A percentile compares a stretch with the other conserved stretches of the same genome.
These are phyloP conservation scores for Hypsibius dujardini DNA, from an alignment of 1,140 invertebrate species.

Conservation along the genomic window DNA sequence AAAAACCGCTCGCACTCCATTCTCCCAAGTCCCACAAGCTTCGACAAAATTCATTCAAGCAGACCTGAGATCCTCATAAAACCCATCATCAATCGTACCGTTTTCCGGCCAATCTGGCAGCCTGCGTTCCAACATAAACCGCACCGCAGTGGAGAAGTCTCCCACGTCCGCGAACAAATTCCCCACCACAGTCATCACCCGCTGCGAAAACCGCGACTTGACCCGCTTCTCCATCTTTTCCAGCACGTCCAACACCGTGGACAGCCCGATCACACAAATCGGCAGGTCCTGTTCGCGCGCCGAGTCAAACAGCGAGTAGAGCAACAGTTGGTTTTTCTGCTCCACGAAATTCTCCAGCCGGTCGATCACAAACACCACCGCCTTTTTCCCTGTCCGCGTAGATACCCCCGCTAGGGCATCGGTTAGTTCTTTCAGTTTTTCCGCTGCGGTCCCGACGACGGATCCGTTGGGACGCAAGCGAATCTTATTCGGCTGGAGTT, in stretches of 20 bases:
- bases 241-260: not conserved
- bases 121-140: not conserved
- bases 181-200: not conserved
- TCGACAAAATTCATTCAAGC: constrained; percentile 1
- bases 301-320: not conserved
- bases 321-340: not conserved
- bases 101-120: not conserved
- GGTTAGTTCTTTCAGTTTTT: not conserved
- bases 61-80: too few species aligned
- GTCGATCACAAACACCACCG: not conserved
- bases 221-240: constrained; percentile 13
- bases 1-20: too few species aligned
- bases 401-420: not conserved
- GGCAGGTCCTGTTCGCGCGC: not conserved
- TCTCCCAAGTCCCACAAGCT: too few species aligned
- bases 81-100: too few species aligned
- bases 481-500: not conserved
- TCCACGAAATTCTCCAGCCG: not conserved
- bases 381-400: not conserved
- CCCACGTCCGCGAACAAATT: not conserved
- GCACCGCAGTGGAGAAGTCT: not conserved
- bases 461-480: not conserved
- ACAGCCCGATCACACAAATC: constrained; percentile 9
- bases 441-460: not conserved
- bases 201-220: not conserved